A percentile compares a stretch with the other conserved stretches of the same genome.
Conservation (phyloP, 1,140 invertebrate genomes). For the Parasteatoda tepidariorum region DNA sequence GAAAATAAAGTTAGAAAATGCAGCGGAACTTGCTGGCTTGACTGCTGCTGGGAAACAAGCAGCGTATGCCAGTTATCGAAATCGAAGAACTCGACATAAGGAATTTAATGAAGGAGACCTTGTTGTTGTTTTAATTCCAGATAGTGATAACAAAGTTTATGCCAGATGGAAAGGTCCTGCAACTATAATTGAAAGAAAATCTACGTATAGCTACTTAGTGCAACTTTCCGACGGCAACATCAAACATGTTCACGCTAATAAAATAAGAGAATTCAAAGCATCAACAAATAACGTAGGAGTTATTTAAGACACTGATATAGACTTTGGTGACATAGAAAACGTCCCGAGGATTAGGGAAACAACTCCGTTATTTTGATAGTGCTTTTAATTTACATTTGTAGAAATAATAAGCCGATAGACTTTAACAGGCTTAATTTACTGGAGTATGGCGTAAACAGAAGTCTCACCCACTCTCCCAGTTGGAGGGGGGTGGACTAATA, state of each 20-base stretch:
- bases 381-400: too few species aligned
- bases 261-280: background rate
- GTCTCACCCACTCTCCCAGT: too few species aligned
- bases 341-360: too few species aligned
- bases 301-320: background rate
- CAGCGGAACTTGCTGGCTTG: background rate
- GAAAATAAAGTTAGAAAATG: background rate
- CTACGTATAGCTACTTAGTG: background rate
- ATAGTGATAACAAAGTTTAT: conserved; percentile 17
- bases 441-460: too few species aligned
- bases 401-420: too few species aligned
- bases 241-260: conserved; percentile 14
- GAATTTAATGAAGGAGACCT: background rate
- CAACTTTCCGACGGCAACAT: background rate
- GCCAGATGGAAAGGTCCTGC: conserved; percentile 7
- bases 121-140: conserved; percentile 30
- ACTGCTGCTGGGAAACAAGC: background rate
- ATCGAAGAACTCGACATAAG: background rate
- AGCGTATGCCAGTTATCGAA: background rate
- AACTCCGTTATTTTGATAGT: too few species aligned
- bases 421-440: too few species aligned
- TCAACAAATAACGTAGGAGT: background rate
- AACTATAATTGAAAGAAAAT: background rate
- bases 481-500: too few species aligned
- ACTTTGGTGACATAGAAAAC: background rate